phyloP scores from a whole-genome alignment of 2,113 vertebrate genomes.

The Carassius carassius region DNA sequence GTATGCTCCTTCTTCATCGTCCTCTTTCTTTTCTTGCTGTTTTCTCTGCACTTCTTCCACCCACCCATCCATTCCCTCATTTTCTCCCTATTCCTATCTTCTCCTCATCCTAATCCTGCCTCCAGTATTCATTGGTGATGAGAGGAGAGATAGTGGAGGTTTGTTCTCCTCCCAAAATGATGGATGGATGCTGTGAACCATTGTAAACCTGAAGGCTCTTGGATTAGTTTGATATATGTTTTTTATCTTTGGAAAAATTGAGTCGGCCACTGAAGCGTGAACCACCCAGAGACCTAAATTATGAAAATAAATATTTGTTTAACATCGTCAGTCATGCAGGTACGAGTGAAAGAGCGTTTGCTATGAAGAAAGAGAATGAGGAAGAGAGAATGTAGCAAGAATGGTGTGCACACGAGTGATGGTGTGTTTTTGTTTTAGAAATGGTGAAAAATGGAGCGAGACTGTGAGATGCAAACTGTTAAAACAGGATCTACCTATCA shows the following conservation, averaged over 20 bases:
- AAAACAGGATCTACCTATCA: neutral
- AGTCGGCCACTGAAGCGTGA: conserved; percentile 22
- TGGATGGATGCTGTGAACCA: conserved; percentile 32
- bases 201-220: conserved; percentile 22
- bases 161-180: neutral
- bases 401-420: neutral
- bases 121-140: conserved; percentile 13
- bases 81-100: neutral
- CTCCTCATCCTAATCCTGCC: conserved; percentile 10
- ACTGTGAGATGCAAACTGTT: neutral
- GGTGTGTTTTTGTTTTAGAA: neutral
- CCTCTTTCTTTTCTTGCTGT: neutral
- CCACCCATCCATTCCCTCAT: neutral
- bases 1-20: neutral
- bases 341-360: neutral
- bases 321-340: conserved; percentile 13
- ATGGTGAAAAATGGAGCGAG: neutral
- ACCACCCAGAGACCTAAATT: conserved; percentile 22
- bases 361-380: neutral
- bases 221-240: conserved; percentile 36
- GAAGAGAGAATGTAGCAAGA: neutral
- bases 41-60: neutral
- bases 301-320: conserved; percentile 43
- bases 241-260: conserved; percentile 39
- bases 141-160: conserved; percentile 17